A percentile compares a stretch with the other conserved stretches of the same genome.
Conservation (phyloP, 2,888 invertebrate species). For the Folsomia candida region DNA sequence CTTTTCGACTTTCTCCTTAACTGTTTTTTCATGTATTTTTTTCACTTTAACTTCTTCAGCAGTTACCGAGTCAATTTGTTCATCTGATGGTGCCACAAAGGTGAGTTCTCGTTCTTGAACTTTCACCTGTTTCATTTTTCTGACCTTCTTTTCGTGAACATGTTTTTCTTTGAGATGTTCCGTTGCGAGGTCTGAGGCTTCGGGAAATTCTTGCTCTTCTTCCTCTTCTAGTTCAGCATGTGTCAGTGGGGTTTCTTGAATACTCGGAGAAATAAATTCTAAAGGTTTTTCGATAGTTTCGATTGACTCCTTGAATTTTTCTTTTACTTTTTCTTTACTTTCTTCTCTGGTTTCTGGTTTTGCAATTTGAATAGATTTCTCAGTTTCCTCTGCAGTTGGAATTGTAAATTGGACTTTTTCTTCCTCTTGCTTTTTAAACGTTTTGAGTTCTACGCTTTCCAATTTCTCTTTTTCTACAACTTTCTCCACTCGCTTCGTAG, state of each 20-base stretch:
- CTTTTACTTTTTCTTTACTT: no score
- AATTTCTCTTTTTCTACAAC: background rate
- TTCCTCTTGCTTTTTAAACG: background rate
- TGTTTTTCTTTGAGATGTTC: background rate
- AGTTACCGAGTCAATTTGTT: background rate
- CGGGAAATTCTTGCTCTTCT: background rate
- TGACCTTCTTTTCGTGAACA: background rate
- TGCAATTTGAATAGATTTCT: background rate
- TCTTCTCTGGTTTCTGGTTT: no score
- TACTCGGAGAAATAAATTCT: background rate
- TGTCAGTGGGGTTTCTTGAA: background rate
- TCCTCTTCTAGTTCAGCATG: background rate
- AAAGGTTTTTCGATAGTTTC: background rate
- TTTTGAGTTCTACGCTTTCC: no score
- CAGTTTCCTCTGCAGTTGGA: background rate
- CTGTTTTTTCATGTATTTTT: background rate
- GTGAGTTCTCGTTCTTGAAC: background rate
- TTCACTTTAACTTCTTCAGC: background rate
- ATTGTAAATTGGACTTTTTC: slow-evolving; percentile 31
- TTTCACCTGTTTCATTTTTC: background rate
- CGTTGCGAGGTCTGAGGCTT: no score
- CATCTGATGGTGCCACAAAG: background rate
- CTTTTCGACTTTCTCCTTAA: background rate
- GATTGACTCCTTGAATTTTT: background rate
- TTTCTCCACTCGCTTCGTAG: slow-evolving; percentile 7